phyloP scores from a whole-genome alignment of 2,888 invertebrate genomes.

The Didymodactylos carnosus region DNA sequence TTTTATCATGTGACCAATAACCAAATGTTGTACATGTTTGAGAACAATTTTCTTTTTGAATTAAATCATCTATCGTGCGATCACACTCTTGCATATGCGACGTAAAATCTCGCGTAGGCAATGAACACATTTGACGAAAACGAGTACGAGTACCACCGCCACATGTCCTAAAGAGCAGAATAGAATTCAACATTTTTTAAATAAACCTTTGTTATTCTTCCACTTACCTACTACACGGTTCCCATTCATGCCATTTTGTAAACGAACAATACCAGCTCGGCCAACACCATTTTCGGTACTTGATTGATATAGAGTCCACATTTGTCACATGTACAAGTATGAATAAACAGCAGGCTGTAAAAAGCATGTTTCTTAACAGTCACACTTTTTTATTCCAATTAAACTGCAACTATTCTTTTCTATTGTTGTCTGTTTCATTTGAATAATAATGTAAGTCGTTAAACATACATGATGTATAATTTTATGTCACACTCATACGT shows the following conservation, averaged over 20 bases:
- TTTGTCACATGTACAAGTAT: not conserved
- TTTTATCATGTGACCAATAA: not conserved
- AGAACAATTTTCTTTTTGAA: not conserved
- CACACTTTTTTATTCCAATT: no score
- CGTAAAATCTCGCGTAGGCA: not conserved
- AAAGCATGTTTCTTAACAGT: no score
- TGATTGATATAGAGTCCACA: not conserved
- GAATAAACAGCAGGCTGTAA: no score
- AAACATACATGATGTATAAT: no score
- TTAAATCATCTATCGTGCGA: not conserved
- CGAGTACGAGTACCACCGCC: not conserved
- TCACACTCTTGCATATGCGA: not conserved
- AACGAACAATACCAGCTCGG: not conserved
- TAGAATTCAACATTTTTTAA: no score
- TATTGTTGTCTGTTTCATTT: no score
- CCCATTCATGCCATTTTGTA: not conserved
- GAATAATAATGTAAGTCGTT: no score
- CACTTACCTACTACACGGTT: not conserved
- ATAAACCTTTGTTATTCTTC: no score
- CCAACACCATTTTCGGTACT: not conserved
- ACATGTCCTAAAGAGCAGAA: no score
- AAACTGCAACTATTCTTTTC: no score
- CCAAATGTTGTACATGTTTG: not conserved
- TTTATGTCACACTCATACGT: no score
- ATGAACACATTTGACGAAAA: not conserved